Conservation (phyloP, 2,797 vertebrate genomes). For the Spondyliosoma cantharus region DNA sequence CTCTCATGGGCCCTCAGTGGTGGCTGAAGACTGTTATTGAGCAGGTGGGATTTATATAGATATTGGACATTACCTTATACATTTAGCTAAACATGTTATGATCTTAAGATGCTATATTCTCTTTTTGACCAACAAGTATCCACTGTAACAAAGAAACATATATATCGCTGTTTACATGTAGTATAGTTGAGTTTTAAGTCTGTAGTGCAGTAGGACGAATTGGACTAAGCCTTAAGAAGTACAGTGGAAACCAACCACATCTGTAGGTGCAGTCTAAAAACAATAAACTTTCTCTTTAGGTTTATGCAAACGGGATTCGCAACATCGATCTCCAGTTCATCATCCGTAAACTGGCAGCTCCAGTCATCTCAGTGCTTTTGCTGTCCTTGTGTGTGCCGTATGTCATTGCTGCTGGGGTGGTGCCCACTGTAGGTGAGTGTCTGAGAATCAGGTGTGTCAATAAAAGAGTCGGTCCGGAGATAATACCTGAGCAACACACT, state of each 20-base stretch:
- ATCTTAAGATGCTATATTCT: neutral
- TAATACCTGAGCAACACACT: neutral
- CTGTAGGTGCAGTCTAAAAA: neutral
- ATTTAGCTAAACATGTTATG: neutral
- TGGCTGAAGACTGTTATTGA: slow-evolving; percentile 99
- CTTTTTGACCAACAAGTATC: neutral
- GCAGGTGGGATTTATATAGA: slow-evolving; percentile 85
- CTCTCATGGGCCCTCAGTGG: slow-evolving; percentile 99
- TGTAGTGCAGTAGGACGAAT: neutral
- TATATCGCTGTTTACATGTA: too few relatives aligned
- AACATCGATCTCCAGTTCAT: slow-evolving; percentile 99
- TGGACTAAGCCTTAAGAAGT: neutral
- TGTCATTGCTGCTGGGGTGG: slow-evolving; percentile 92
- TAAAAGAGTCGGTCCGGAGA: too few relatives aligned
- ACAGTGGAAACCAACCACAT: neutral
- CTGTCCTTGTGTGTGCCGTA: slow-evolving; percentile 96
- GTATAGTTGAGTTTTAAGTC: neutral
- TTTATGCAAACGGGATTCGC: slow-evolving; percentile 98
- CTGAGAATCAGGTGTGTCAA: neutral
- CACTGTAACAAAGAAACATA: too few relatives aligned
- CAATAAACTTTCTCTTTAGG: slow-evolving; percentile 79
- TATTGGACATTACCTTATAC: neutral
- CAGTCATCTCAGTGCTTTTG: slow-evolving; percentile 94
- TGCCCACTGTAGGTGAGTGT: slow-evolving; percentile 89
- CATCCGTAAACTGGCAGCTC: slow-evolving; percentile 94